phyloP scores from a whole-genome alignment of 2,113 vertebrate species.

The Thomomys bottae region DNA sequence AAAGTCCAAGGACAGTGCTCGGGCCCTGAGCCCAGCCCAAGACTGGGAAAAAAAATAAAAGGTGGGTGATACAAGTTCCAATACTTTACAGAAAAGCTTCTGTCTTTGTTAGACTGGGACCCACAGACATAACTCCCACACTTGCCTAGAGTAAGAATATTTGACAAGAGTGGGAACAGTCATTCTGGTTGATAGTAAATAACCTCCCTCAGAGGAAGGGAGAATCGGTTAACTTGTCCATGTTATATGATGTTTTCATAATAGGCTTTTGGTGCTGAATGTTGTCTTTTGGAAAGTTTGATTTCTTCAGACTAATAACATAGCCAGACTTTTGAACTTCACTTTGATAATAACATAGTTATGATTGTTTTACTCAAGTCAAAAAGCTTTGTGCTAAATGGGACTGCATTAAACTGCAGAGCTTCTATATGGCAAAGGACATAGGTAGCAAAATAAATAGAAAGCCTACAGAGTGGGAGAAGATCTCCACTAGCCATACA shows the following conservation, averaged over 20 bases:
- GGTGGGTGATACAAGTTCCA: neutral
- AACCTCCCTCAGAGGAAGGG: neutral
- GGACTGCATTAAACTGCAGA: too few species aligned
- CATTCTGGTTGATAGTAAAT: conserved; percentile 20
- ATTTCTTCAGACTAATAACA: neutral
- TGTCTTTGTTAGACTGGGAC: neutral
- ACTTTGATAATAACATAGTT: neutral
- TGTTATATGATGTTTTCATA: neutral
- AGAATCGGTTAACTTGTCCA: neutral
- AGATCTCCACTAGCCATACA: too few species aligned
- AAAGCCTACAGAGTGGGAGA: too few species aligned
- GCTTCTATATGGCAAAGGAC: too few species aligned
- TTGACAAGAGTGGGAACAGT: conserved; percentile 17
- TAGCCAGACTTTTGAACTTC: neutral
- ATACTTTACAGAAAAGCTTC: neutral
- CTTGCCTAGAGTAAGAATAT: conserved; percentile 27
- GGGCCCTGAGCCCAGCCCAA: too few species aligned
- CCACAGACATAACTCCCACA: neutral
- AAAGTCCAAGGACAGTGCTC: too few species aligned
- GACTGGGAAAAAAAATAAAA: too few species aligned
- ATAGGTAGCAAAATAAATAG: too few species aligned
- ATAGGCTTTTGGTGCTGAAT: neutral
- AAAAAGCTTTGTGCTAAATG: too few species aligned
- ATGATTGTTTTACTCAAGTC: neutral
- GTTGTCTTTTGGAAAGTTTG: neutral